Evolutionary conservation across 2,888 invertebrate genomes (phyloP).

Genomic region (Iphiclides podalirius): DNA sequence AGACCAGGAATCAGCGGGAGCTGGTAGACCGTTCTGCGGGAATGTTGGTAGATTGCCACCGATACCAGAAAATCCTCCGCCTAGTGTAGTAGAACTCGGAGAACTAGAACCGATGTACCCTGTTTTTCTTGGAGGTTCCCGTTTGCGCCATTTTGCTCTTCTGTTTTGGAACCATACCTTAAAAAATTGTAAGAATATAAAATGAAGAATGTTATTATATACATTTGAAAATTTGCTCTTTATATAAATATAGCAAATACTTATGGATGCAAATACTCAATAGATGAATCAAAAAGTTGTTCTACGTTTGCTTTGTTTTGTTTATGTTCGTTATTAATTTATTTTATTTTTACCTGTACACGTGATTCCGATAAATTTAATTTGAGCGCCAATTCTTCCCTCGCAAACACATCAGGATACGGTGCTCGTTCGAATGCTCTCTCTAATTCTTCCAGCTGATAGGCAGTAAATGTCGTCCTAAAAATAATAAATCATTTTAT

Average conservation of each 20-base stretch:
- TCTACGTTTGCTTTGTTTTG: no score
- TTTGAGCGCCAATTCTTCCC: constrained; percentile 95
- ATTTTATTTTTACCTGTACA: constrained; percentile 55
- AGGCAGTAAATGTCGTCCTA: constrained; percentile 97
- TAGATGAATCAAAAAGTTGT: no score
- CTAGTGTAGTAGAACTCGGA: constrained; percentile 83
- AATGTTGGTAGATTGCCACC: constrained; percentile 74
- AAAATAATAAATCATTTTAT: constrained; percentile 41
- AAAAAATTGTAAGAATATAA: constrained; percentile 36
- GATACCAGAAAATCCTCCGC: constrained; percentile 80
- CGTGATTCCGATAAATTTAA: constrained; percentile 90
- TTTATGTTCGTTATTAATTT: no score
- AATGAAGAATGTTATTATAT: no score
- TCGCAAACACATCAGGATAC: constrained; percentile 96
- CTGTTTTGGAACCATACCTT: constrained; percentile 94
- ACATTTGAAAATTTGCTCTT: no score
- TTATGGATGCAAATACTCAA: no score
- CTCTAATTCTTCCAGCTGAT: constrained; percentile 95
- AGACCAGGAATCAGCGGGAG: constrained; percentile 89
- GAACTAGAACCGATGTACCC: constrained; percentile 86
- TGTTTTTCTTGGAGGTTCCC: constrained; percentile 95
- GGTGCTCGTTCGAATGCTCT: constrained; percentile 96
- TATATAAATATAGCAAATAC: no score
- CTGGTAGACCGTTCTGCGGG: constrained; percentile 81
- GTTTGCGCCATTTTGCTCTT: constrained; percentile 95